Conservation (phyloP, 2,113 vertebrate species). For the Alouatta palliata region DNA sequence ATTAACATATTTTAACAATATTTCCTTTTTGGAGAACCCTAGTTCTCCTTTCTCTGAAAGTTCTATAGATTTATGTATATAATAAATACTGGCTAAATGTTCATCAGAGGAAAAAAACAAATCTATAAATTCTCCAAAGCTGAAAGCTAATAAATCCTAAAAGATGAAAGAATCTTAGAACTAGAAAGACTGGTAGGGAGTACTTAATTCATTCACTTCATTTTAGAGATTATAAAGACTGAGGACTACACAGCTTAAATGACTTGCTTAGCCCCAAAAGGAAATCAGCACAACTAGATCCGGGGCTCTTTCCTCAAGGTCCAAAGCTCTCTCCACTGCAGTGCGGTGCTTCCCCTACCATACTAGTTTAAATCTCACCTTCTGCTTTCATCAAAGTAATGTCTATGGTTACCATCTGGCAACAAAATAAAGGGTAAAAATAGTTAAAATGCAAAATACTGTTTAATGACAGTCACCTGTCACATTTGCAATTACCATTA, state of each 20-base stretch:
- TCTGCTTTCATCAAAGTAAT: not conserved
- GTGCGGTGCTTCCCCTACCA: not conserved
- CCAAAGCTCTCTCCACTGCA: not conserved
- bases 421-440: not conserved
- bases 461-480: not conserved
- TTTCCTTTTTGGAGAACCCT: not conserved
- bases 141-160: conserved; percentile 35
- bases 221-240: not conserved
- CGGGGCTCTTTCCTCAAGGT: not conserved
- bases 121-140: conserved; percentile 7
- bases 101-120: conserved; percentile 4
- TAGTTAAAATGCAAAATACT: conserved; percentile 1
- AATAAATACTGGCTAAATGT: not conserved
- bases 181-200: not conserved
- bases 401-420: not conserved
- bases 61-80: not conserved
- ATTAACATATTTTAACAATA: conserved; percentile 5
- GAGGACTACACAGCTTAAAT: not conserved
- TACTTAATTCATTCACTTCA: not conserved
- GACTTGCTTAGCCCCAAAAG: not conserved
- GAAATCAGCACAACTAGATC: not conserved
- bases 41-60: not conserved
- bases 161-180: not conserved
- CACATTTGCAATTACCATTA: not conserved
- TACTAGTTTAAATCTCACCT: not conserved